Evolutionary conservation across 2,797 vertebrate species (phyloP).

Genomic region (Coregonus suidteri): DNA sequence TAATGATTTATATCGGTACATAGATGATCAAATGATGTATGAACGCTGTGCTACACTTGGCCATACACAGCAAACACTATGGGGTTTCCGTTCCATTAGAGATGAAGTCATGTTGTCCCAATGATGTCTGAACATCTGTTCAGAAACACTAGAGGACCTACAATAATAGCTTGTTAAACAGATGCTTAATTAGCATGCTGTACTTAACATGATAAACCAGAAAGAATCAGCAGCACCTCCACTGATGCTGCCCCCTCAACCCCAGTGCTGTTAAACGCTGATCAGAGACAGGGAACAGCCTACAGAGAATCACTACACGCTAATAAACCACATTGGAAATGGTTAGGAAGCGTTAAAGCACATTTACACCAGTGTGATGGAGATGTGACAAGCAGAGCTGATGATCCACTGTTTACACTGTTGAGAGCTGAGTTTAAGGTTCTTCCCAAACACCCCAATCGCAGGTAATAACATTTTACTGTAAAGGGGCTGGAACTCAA

Average conservation of each 20-base stretch:
- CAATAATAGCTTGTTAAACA: slow-evolving; percentile 60
- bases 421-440: background rate
- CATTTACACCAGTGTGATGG: background rate
- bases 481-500: background rate
- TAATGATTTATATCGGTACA: no score
- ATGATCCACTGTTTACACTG: background rate
- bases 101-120: slow-evolving; percentile 53
- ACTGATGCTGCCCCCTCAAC: background rate
- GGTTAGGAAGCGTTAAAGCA: background rate
- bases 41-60: no score
- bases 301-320: slow-evolving; percentile 4
- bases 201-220: slow-evolving; percentile 48
- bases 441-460: background rate
- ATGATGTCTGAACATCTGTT: slow-evolving; percentile 60
- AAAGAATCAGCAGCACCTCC: slow-evolving; percentile 26
- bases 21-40: no score
- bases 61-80: no score
- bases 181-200: slow-evolving; percentile 50
- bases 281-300: slow-evolving; percentile 6
- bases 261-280: slow-evolving; percentile 8
- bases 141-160: slow-evolving; percentile 46
- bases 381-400: background rate
- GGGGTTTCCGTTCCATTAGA: slow-evolving; percentile 14
- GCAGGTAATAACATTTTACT: background rate
- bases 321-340: slow-evolving; percentile 26